phyloP scores from a whole-genome alignment of 2,797 vertebrate genomes.

The Enteromius thamalakanensis region DNA sequence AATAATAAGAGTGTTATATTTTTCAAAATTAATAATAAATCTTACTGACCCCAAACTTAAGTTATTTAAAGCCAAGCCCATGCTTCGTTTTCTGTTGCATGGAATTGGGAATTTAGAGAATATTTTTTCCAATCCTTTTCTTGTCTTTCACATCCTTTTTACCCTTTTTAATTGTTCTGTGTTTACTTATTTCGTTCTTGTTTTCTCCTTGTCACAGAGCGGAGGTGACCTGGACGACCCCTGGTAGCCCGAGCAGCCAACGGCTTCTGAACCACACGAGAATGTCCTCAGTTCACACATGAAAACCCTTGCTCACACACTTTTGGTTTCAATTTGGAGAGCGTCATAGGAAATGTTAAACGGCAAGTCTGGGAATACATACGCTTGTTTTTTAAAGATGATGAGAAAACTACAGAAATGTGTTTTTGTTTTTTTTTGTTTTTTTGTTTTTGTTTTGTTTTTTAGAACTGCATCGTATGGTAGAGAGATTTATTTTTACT shows the following conservation, averaged over 20 bases:
- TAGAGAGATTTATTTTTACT: conserved; percentile 50
- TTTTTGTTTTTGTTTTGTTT: conserved; percentile 9
- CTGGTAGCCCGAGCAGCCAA: conserved; percentile 84
- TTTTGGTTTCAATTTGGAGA: conserved; percentile 66
- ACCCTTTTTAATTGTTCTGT: conserved; percentile 26
- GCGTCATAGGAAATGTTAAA: conserved; percentile 72
- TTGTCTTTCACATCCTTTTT: conserved; percentile 24
- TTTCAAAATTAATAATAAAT: neutral
- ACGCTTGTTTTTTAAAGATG: conserved; percentile 50
- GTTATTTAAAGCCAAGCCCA: neutral
- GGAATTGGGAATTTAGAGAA: neutral
- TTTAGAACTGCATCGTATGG: conserved; percentile 54
- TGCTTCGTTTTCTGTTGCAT: neutral
- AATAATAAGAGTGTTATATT: neutral
- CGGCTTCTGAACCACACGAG: conserved; percentile 55
- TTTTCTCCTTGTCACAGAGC: conserved; percentile 81
- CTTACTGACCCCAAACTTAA: neutral
- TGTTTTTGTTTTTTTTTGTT: neutral
- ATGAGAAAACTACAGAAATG: conserved; percentile 58
- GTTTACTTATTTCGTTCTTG: conserved; percentile 61
- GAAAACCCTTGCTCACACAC: conserved; percentile 78
- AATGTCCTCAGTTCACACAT: conserved; percentile 79
- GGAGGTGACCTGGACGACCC: conserved; percentile 97
- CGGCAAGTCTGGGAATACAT: conserved; percentile 49
- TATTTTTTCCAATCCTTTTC: neutral